These are phyloP conservation scores for Eulacestoma nigropectus DNA, from an alignment of 2,113 vertebrate genomes.

Conservation along the genomic window DNA sequence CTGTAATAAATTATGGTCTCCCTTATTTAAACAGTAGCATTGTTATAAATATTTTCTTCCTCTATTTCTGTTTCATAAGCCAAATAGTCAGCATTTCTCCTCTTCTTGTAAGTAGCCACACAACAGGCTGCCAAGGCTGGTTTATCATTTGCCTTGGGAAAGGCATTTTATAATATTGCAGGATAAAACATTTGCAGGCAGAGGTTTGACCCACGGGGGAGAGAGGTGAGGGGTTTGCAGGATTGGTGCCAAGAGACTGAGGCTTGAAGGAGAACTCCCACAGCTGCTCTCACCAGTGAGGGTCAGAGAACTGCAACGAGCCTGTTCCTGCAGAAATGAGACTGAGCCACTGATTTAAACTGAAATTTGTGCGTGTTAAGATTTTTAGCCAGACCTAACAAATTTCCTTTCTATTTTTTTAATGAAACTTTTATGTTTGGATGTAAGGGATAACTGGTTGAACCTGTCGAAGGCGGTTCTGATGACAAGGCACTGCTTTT, in stretches of 20 bases:
- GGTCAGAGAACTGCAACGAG: not conserved
- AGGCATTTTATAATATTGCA: not conserved
- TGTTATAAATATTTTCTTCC: constrained; percentile 46
- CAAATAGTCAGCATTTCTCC: constrained; percentile 26
- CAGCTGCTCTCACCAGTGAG: not conserved
- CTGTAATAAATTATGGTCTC: constrained; percentile 20
- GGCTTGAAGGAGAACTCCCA: not conserved
- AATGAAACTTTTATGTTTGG: not conserved
- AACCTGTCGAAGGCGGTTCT: not conserved
- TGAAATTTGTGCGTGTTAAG: not conserved
- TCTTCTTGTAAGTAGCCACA: not conserved
- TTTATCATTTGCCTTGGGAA: constrained; percentile 30
- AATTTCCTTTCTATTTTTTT: not conserved
- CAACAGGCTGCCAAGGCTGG: not conserved
- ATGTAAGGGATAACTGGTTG: not conserved
- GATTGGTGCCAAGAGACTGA: not conserved
- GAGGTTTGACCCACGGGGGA: not conserved
- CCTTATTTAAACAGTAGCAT: constrained; percentile 54
- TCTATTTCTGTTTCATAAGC: constrained; percentile 20
- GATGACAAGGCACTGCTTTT: not conserved
- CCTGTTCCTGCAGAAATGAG: not conserved
- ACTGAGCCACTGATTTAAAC: not conserved
- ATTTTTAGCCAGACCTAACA: not conserved
- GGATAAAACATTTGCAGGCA: not conserved
- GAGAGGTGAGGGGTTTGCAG: not conserved